phyloP scores from a whole-genome alignment of 1,140 invertebrate genomes.

The Aphidius ervi region DNA sequence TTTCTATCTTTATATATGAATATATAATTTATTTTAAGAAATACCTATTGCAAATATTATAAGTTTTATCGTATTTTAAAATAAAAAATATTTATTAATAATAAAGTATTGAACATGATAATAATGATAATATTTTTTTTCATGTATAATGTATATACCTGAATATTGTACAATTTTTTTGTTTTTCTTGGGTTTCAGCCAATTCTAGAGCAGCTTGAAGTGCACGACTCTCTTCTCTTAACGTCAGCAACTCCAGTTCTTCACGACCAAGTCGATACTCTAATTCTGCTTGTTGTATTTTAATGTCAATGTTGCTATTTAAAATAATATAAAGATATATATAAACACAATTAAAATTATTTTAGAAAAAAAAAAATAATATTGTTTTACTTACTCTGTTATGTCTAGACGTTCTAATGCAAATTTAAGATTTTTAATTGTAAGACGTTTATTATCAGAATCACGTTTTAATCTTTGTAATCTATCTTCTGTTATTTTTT shows the following conservation, averaged over 20 bases:
- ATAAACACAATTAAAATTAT: neutral
- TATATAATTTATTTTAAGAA: too few relatives aligned
- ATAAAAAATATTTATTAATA: neutral
- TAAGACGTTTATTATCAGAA: slow-evolving; percentile 65
- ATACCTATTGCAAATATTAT: neutral
- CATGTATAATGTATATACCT: slow-evolving; percentile 52
- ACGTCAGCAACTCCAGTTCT: slow-evolving; percentile 77
- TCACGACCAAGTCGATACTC: slow-evolving; percentile 84
- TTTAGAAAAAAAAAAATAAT: neutral
- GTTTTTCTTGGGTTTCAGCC: slow-evolving; percentile 54
- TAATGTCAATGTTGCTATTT: slow-evolving; percentile 79
- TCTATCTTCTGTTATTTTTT: slow-evolving; percentile 65
- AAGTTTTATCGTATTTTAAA: neutral
- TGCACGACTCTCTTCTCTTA: slow-evolving; percentile 78
- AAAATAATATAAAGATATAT: neutral
- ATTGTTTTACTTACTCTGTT: slow-evolving; percentile 64
- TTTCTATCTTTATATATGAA: too few relatives aligned
- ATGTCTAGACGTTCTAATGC: slow-evolving; percentile 72
- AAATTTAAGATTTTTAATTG: slow-evolving; percentile 72
- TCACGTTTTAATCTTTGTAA: slow-evolving; percentile 63
- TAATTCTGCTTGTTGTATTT: slow-evolving; percentile 84
- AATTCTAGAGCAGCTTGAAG: slow-evolving; percentile 74
- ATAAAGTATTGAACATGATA: neutral
- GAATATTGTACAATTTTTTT: slow-evolving; percentile 59
- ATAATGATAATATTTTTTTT: neutral